Percentiles rank a stretch among this genome's conserved stretches.
phyloP scores from a whole-genome alignment of 2,113 vertebrate genomes.

The Sebastes schlegelii region DNA sequence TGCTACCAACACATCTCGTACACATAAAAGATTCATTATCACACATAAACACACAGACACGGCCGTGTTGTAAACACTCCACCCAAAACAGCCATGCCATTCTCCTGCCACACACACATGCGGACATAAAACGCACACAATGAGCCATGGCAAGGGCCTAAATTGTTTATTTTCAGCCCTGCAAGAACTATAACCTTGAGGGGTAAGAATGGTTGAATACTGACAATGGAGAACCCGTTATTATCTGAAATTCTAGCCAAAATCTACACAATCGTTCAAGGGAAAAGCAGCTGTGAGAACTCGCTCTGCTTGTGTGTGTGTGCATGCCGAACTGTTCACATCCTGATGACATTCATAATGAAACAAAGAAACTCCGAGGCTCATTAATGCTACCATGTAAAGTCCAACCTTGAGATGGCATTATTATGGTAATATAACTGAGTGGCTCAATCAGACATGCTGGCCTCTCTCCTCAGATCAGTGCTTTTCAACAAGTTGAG shows the following conservation, averaged over 20 bases:
- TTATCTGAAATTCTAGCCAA: neutral
- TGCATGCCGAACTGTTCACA: neutral
- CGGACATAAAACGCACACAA: slow-evolving; percentile 24
- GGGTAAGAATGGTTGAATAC: neutral
- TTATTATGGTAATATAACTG: slow-evolving; percentile 1
- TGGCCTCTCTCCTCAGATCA: neutral
- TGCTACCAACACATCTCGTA: slow-evolving; percentile 55
- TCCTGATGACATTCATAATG: neutral
- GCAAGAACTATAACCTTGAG: slow-evolving; percentile 9
- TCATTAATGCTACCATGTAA: neutral
- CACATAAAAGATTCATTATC: slow-evolving; percentile 66
- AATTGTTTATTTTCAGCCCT: slow-evolving; percentile 21
- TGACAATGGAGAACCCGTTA: neutral
- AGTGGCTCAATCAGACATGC: neutral
- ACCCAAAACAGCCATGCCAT: slow-evolving; percentile 22
- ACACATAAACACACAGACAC: slow-evolving; percentile 50
- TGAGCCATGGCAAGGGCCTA: neutral
- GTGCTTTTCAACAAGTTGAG: slow-evolving; percentile 6
- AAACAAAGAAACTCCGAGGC: neutral
- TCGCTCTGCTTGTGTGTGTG: neutral
- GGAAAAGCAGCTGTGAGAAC: neutral
- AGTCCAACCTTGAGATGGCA: slow-evolving; percentile 13
- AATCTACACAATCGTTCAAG: neutral
- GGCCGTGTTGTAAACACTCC: slow-evolving; percentile 49
- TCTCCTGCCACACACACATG: slow-evolving; percentile 36